These are phyloP conservation scores for Spodoptera frugiperda DNA, from an alignment of 1,140 invertebrate species.

Conservation along the genomic window DNA sequence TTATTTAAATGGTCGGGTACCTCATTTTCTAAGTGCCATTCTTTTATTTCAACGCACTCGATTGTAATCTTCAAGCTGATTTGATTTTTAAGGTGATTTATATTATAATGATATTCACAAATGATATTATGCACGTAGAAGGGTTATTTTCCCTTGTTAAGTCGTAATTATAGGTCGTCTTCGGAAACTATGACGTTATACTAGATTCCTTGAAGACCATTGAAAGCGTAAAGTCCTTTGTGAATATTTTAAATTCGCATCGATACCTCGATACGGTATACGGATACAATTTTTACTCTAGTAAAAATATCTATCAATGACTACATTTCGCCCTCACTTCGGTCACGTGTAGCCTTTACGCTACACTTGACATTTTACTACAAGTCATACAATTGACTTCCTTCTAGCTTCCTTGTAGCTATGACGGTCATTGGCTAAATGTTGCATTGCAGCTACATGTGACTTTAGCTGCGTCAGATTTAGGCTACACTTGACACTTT, in stretches of 20 bases:
- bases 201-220: slow-evolving; percentile 39
- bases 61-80: slow-evolving; percentile 32
- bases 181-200: slow-evolving; percentile 24
- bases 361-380: no score
- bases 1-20: slow-evolving; percentile 47
- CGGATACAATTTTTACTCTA: slow-evolving; percentile 32
- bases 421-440: no score
- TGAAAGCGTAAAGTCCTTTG: slow-evolving; percentile 37
- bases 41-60: slow-evolving; percentile 42
- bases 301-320: slow-evolving; percentile 45
- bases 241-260: slow-evolving; percentile 27
- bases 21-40: slow-evolving; percentile 53
- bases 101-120: slow-evolving; percentile 38
- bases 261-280: slow-evolving; percentile 7
- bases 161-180: slow-evolving; percentile 6
- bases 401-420: no score
- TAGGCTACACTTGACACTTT: slow-evolving; percentile 7
- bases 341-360: neutral
- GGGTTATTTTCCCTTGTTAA: neutral
- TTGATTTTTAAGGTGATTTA: slow-evolving; percentile 20
- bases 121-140: slow-evolving; percentile 32
- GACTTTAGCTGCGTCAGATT: neutral
- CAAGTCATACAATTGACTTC: no score
- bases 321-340: neutral
- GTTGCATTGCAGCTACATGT: neutral